phyloP scores from a whole-genome alignment of 2,797 vertebrate species.

The Erethizon dorsatum region DNA sequence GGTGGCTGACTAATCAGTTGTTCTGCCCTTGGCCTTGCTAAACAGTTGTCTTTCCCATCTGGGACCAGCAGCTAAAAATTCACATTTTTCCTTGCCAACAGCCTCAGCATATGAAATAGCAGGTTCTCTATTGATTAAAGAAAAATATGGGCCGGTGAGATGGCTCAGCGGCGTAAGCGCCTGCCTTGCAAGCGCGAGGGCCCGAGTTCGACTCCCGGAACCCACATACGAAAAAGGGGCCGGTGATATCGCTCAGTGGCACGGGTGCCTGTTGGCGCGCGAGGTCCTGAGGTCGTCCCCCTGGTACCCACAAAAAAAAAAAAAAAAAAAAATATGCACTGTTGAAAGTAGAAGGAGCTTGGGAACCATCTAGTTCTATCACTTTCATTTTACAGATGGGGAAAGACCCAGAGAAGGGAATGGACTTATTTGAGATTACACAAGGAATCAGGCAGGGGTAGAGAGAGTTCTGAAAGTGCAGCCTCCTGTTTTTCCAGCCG shows the following conservation, averaged over 20 bases:
- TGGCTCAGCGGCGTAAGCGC: too few relatives aligned
- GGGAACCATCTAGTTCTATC: slow-evolving; percentile 20
- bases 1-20: slow-evolving; percentile 70
- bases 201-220: too few relatives aligned
- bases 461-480: slow-evolving; percentile 45
- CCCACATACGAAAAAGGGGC: too few relatives aligned
- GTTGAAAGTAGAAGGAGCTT: slow-evolving; percentile 11
- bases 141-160: too few relatives aligned
- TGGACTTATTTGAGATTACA: slow-evolving; percentile 33
- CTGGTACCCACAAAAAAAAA: too few relatives aligned
- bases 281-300: too few relatives aligned
- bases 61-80: slow-evolving; percentile 62
- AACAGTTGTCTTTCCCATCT: slow-evolving; percentile 61
- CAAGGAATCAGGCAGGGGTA: slow-evolving; percentile 35
- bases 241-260: too few relatives aligned
- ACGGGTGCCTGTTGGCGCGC: too few relatives aligned
- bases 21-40: slow-evolving; percentile 67
- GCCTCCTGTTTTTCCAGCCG: background rate
- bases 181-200: too few relatives aligned
- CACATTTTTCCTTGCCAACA: slow-evolving; percentile 69
- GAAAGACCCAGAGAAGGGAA: background rate
- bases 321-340: slow-evolving; percentile 60
- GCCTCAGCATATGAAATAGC: slow-evolving; percentile 59
- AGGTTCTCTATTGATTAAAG: slow-evolving; percentile 63
- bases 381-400: slow-evolving; percentile 45